Evolutionary conservation across 1,140 invertebrate species (phyloP).

Genomic region (Sitophilus oryzae): DNA sequence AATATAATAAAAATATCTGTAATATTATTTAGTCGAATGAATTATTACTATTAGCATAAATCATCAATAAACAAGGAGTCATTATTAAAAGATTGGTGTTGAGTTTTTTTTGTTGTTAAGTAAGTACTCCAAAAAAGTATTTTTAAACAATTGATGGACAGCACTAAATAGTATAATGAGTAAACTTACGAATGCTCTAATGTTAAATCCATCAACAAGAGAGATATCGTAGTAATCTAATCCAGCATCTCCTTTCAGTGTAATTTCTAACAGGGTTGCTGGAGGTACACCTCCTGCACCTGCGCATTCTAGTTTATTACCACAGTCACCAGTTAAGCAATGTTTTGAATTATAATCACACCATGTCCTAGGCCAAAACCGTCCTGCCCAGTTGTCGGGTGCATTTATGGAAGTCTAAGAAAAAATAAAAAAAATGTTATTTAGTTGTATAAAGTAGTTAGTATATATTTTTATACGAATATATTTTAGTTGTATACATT

Average conservation of each 20-base stretch:
- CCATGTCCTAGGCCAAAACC: constrained; percentile 45
- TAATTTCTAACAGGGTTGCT: constrained; percentile 44
- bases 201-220: constrained; percentile 40
- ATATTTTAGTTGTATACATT: too few species aligned
- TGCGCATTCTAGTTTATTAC: constrained; percentile 41
- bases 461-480: too few species aligned
- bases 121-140: too few species aligned
- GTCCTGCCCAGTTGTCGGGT: constrained; percentile 39
- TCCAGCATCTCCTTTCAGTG: constrained; percentile 39
- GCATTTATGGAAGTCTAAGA: constrained; percentile 2
- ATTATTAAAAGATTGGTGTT: too few species aligned
- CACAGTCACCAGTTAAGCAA: constrained; percentile 45
- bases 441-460: not conserved
- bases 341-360: constrained; percentile 35
- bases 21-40: too few species aligned
- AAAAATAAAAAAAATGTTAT: not conserved
- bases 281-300: constrained; percentile 46
- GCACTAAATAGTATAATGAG: not conserved
- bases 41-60: too few species aligned
- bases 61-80: too few species aligned
- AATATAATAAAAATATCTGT: too few species aligned
- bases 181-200: constrained; percentile 27
- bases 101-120: too few species aligned
- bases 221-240: constrained; percentile 48
- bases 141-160: not conserved